Evolutionary conservation across 2,797 vertebrate genomes (phyloP).

Genomic region (Poecilia picta): DNA sequence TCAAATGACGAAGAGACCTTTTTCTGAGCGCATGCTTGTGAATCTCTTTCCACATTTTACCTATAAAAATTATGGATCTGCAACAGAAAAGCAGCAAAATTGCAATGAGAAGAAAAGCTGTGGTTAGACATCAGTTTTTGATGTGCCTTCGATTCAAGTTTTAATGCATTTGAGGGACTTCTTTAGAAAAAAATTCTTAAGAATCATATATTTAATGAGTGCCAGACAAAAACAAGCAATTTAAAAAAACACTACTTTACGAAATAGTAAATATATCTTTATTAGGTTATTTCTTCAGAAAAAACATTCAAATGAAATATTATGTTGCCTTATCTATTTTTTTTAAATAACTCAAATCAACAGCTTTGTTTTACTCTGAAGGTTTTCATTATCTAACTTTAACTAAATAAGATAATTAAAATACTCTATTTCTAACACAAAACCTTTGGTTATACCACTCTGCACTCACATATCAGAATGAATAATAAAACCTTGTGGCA

Average conservation of each 20-base stretch:
- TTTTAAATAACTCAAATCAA: not conserved
- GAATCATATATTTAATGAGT: not conserved
- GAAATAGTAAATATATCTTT: not conserved
- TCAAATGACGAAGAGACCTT: slow-evolving; percentile 26
- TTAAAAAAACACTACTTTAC: not conserved
- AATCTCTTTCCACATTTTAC: not conserved
- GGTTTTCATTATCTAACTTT: not conserved
- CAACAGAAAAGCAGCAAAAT: not conserved
- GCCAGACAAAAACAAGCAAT: not conserved
- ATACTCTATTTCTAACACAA: not conserved
- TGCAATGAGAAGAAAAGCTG: not conserved
- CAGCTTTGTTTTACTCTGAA: not conserved
- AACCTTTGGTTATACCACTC: not conserved
- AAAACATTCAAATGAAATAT: not conserved
- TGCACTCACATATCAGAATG: not conserved
- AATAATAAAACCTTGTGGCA: not conserved
- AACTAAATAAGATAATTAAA: not conserved
- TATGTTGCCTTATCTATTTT: not conserved
- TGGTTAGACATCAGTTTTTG: not conserved
- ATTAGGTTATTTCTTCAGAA: not conserved
- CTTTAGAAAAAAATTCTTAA: not conserved
- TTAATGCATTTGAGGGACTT: not conserved
- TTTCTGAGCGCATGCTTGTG: not conserved
- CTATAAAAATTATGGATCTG: not conserved
- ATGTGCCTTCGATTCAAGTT: not conserved